phyloP scores from a whole-genome alignment of 2,113 vertebrate genomes.

The Lontra canadensis region DNA sequence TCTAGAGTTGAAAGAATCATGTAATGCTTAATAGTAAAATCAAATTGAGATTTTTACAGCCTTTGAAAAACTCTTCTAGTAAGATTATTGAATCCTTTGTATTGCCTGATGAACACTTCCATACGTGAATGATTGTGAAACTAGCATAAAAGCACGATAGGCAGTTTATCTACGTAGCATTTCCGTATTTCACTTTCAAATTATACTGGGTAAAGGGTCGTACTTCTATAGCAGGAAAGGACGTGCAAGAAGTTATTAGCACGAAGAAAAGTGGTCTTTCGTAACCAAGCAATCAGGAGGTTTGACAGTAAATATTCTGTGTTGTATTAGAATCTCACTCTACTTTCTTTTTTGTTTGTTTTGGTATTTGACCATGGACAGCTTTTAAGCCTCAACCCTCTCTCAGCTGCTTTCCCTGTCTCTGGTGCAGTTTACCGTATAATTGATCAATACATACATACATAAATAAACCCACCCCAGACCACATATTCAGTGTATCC shows the following conservation, averaged over 20 bases:
- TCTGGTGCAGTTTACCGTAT: not conserved
- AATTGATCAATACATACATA: too few species aligned
- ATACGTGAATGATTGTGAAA: not conserved
- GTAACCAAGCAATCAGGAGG: not conserved
- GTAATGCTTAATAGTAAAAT: not conserved
- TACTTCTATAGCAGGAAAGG: not conserved
- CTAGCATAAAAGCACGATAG: not conserved
- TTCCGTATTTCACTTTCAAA: not conserved
- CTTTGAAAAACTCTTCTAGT: not conserved
- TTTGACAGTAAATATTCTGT: not conserved
- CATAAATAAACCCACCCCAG: not conserved
- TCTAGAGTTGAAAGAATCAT: not conserved
- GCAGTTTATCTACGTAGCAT: not conserved
- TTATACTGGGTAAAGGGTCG: not conserved
- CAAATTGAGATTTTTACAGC: not conserved
- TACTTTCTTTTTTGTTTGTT: not conserved
- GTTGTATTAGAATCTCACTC: not conserved
- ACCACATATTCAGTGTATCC: not conserved
- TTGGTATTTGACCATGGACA: not conserved
- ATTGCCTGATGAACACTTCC: not conserved
- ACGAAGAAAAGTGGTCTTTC: not conserved
- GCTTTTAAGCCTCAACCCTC: not conserved
- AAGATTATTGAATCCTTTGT: not conserved
- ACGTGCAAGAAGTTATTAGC: not conserved
- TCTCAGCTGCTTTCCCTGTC: not conserved